A percentile compares a stretch with the other conserved stretches of the same genome.
These are phyloP conservation scores for Ruditapes philippinarum DNA, from an alignment of 1,140 invertebrate genomes.

Conservation along the genomic window DNA sequence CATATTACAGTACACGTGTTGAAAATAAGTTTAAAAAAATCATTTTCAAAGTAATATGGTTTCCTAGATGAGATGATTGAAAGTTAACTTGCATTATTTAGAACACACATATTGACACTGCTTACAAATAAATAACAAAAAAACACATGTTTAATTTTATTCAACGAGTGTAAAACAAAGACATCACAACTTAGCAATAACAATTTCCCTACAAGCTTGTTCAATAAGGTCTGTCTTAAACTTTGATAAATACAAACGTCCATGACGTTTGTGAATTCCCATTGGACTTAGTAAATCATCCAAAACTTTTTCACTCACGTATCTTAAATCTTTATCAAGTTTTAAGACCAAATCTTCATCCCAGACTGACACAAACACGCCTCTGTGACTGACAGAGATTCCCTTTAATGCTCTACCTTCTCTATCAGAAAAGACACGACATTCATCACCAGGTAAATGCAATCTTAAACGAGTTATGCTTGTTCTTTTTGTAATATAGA, in stretches of 20 bases:
- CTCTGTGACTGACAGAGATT: neutral
- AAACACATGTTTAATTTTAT: no score
- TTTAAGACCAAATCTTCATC: neutral
- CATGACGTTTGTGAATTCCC: neutral
- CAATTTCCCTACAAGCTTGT: neutral
- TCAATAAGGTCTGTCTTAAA: neutral
- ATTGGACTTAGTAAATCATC: neutral
- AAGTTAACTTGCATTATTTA: no score
- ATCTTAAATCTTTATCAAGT: neutral
- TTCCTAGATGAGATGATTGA: no score
- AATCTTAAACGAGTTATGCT: neutral
- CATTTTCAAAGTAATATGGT: no score
- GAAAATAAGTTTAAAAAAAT: no score
- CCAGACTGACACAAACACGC: neutral
- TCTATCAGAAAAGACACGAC: neutral
- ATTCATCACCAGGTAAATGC: neutral
- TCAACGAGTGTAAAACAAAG: no score
- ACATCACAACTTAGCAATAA: neutral
- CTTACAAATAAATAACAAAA: no score
- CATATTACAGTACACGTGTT: no score
- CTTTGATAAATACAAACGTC: neutral
- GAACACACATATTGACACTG: no score
- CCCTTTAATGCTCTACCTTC: neutral
- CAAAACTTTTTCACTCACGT: neutral
- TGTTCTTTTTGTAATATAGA: neutral